These are phyloP conservation scores for Phalanger gymnotis DNA, from an alignment of 2,797 vertebrate species.

Conservation along the genomic window DNA sequence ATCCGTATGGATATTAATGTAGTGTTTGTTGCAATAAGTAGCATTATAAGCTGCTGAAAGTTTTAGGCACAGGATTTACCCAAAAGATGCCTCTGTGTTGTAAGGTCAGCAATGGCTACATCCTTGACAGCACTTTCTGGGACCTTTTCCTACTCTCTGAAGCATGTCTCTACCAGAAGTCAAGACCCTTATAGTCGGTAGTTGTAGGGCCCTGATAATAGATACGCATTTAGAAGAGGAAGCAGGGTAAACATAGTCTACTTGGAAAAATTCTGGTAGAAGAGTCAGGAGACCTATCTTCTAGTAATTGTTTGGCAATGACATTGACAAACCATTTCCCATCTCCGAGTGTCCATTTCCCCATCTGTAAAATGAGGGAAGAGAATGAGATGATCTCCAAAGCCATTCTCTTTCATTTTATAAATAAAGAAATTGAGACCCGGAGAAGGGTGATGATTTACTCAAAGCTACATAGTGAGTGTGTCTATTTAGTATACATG, in stretches of 20 bases:
- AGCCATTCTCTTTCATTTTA: background rate
- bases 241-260: background rate
- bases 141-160: background rate
- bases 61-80: background rate
- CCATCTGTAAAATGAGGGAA: background rate
- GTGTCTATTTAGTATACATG: background rate
- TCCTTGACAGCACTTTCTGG: background rate
- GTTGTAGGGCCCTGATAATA: background rate
- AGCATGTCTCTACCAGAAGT: background rate
- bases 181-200: background rate
- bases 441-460: background rate
- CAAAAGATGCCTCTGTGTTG: background rate
- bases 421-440: background rate
- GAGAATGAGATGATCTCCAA: background rate
- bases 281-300: background rate
- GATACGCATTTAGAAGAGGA: background rate
- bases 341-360: background rate
- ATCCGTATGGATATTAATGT: background rate
- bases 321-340: background rate
- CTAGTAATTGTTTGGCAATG: background rate
- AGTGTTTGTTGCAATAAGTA: background rate
- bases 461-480: background rate
- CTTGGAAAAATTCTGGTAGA: background rate
- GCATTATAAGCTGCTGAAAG: background rate
- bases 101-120: background rate